Base-by-base conservation (phyloP, 1,140 invertebrate genomes). In the Drosophila watanabei region DNA sequence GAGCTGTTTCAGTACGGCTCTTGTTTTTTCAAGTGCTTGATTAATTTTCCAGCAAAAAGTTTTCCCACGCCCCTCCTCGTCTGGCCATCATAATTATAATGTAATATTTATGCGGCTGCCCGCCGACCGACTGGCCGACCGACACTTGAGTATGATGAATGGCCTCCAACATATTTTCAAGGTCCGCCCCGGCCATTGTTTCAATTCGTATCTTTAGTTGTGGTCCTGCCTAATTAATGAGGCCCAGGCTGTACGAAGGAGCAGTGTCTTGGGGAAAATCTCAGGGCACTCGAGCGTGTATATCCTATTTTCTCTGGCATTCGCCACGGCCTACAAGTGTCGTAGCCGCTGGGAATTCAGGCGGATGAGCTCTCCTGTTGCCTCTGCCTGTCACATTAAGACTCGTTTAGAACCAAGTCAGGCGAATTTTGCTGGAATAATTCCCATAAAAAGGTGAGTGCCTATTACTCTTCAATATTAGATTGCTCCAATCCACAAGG, bases 111-210 rank as follows among this genome's bases (percentile, higher is more conserved):
- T 71, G 63, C 37, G 62, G 66, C 66, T 69, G 56, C 32, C 45
- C 30, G 57, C 52, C 45, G 30, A 41, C 45, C 64, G 72, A 62
- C 32, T 39, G 18, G 57, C 52, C 45, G 30, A 41, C 45, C 64
- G 72, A 62, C 70, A 87, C 79, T 79, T 82, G 64, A 87, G 73
- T 49, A 71, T 86, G 84, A 86, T 86, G 76, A 83, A 86, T 86
- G 80, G 20, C 54, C 52, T 45, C 41, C 45, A 52, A 43, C 78
- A 58, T 61, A 79, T 66, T 75, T 82, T 72, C 75, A 85, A 79
- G 82, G 79, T 78, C 68, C 72, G 30, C 16, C 39, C 20, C 46
- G 68, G 46, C 54, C 72, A 77, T 66, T 71, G 82, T 79, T 77
- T 80, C 54, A 49, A 66, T 61, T 65, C 52, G 45, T 76, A 76